Conservation (phyloP, 1,140 invertebrate genomes). For the Elymnias hypermnestra region DNA sequence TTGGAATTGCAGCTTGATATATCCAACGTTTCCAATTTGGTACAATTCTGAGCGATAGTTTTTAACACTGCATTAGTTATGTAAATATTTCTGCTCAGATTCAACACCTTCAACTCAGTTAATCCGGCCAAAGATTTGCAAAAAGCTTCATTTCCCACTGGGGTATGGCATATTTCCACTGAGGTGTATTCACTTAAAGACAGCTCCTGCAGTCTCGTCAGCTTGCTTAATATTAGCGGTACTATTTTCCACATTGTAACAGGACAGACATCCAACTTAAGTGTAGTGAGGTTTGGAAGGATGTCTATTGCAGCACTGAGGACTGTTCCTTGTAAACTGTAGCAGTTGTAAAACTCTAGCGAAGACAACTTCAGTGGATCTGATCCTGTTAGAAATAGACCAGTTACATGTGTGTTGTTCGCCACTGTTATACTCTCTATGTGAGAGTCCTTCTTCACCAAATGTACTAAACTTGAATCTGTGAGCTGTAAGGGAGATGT, state of each 20-base stretch:
- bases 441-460: slow-evolving; percentile 48
- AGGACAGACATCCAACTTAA: slow-evolving; percentile 55
- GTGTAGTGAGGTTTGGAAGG: slow-evolving; percentile 41
- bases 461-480: slow-evolving; percentile 52
- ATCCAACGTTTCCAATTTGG: slow-evolving; percentile 42
- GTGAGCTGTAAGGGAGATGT: slow-evolving; percentile 48
- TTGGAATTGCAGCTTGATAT: slow-evolving; percentile 52
- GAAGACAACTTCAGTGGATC: slow-evolving; percentile 43
- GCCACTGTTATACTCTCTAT: slow-evolving; percentile 55
- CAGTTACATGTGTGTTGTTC: slow-evolving; percentile 60
- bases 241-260: slow-evolving; percentile 52
- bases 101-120: slow-evolving; percentile 43
- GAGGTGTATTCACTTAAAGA: slow-evolving; percentile 59
- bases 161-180: slow-evolving; percentile 22
- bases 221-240: slow-evolving; percentile 47
- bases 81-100: slow-evolving; percentile 55
- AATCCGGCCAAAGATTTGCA: slow-evolving; percentile 39
- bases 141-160: slow-evolving; percentile 34
- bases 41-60: slow-evolving; percentile 41
- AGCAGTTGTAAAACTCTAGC: slow-evolving; percentile 61
- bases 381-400: slow-evolving; percentile 51
- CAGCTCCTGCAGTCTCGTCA: slow-evolving; percentile 53
- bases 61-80: slow-evolving; percentile 53
- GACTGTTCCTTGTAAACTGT: slow-evolving; percentile 53
- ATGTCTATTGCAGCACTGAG: slow-evolving; percentile 45